These are phyloP conservation scores for Entelurus aequoreus DNA, from an alignment of 2,113 vertebrate species.

Conservation along the genomic window DNA sequence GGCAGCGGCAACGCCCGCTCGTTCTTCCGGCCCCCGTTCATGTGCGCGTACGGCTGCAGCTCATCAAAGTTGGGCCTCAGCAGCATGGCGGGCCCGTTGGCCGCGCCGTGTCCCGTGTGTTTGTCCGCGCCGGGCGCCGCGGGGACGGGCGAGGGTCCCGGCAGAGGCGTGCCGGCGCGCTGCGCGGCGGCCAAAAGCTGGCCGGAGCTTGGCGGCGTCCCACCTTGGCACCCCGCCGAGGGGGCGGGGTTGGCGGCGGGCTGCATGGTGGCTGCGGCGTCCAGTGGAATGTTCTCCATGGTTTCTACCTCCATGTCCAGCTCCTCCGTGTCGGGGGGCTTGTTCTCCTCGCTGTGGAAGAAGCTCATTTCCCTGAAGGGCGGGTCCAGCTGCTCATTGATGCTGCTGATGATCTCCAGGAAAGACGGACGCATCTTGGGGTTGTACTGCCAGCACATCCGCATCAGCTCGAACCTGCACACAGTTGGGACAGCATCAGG, in stretches of 20 bases:
- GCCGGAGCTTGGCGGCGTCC: constrained; percentile 39
- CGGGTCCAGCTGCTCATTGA: constrained; percentile 91
- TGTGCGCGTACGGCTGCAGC: constrained; percentile 92
- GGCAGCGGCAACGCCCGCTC: constrained; percentile 92
- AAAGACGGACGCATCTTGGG: constrained; percentile 96
- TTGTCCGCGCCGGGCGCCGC: constrained; percentile 69
- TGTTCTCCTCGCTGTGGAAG: constrained; percentile 99
- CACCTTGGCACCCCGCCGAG: constrained; percentile 40
- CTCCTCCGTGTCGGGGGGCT: constrained; percentile 90
- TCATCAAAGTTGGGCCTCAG: constrained; percentile 88
- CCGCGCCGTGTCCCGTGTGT: constrained; percentile 83
- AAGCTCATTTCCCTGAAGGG: constrained; percentile 92
- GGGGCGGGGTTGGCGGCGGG: constrained; percentile 50
- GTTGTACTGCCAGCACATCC: constrained; percentile 99
- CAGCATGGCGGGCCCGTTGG: constrained; percentile 85
- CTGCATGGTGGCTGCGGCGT: constrained; percentile 83
- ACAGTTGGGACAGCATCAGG: neutral
- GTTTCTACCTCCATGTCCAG: constrained; percentile 91
- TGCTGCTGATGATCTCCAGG: constrained; percentile 93
- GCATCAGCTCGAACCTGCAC: constrained; percentile 91
- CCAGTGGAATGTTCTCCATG: constrained; percentile 96
- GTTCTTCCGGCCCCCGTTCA: constrained; percentile 95
- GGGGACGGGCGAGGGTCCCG: constrained; percentile 54
- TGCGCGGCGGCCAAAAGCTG: constrained; percentile 33
- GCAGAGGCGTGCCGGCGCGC: constrained; percentile 52